Conservation (phyloP, 2,797 vertebrate genomes). For the Micrastur ruficollis region DNA sequence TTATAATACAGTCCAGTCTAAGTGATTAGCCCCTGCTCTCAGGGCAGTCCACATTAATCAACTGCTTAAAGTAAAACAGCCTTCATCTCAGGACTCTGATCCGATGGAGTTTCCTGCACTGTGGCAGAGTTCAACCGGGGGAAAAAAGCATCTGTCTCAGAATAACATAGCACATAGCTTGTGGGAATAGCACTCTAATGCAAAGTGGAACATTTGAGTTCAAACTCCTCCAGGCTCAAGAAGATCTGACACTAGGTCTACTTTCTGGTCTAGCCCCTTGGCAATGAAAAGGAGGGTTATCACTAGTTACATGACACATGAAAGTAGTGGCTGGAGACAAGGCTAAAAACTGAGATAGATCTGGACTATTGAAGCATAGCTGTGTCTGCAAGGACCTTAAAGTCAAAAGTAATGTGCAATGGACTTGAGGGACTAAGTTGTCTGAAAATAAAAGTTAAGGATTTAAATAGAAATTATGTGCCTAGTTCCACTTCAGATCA, state of each 20-base stretch:
- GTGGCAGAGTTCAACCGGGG: background rate
- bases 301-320: background rate
- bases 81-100: background rate
- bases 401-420: background rate
- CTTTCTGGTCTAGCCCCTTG: background rate
- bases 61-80: background rate
- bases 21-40: background rate
- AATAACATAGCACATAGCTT: background rate
- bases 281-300: background rate
- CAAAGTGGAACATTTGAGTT: background rate
- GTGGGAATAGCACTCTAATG: background rate
- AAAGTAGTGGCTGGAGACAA: background rate
- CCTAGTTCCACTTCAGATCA: background rate
- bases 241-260: background rate
- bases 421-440: background rate
- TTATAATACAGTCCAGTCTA: background rate
- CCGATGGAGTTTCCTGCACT: background rate
- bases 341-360: background rate
- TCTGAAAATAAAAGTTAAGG: background rate
- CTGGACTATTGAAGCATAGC: background rate
- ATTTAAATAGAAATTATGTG: background rate
- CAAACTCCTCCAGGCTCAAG: background rate
- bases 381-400: background rate
- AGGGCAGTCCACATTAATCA: background rate
- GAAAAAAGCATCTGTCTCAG: background rate